Evolutionary conservation across 1,140 invertebrate species (phyloP).

Genomic region (Lepidurus packardi): DNA sequence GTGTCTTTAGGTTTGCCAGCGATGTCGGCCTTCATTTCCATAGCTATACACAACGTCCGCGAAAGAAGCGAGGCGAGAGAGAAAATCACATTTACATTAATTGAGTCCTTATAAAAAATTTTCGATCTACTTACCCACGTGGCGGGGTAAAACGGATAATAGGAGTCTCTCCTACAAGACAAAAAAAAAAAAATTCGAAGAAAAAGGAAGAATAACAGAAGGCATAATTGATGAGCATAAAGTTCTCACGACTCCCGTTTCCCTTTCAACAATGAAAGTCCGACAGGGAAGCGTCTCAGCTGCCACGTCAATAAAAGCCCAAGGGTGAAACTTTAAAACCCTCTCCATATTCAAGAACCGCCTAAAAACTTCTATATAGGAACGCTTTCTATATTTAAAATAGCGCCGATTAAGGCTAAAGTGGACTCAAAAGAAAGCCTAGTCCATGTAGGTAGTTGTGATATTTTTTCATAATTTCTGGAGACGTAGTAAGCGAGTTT

Average conservation of each 20-base stretch:
- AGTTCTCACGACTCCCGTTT: neutral
- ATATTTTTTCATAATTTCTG: too few species aligned
- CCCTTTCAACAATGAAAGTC: neutral
- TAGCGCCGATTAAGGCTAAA: too few species aligned
- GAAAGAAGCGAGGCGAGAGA: neutral
- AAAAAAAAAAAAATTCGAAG: constrained; percentile 38
- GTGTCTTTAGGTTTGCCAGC: constrained; percentile 82
- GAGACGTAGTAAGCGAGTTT: too few species aligned
- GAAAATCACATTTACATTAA: constrained; percentile 29
- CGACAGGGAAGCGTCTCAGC: too few species aligned
- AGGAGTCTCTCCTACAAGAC: constrained; percentile 75
- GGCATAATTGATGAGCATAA: neutral
- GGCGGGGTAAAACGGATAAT: constrained; percentile 84
- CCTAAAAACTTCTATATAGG: too few species aligned
- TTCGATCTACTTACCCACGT: constrained; percentile 53
- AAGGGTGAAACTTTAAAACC: too few species aligned
- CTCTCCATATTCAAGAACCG: too few species aligned
- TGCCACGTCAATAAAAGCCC: too few species aligned
- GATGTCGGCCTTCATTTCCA: constrained; percentile 96
- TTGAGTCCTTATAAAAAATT: neutral
- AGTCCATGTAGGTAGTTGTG: too few species aligned
- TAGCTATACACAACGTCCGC: constrained; percentile 50
- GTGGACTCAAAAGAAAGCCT: too few species aligned
- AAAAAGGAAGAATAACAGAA: neutral
- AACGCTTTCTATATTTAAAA: too few species aligned